Evolutionary conservation across 2,888 invertebrate species (phyloP).

Genomic region (Noctua janthe): DNA sequence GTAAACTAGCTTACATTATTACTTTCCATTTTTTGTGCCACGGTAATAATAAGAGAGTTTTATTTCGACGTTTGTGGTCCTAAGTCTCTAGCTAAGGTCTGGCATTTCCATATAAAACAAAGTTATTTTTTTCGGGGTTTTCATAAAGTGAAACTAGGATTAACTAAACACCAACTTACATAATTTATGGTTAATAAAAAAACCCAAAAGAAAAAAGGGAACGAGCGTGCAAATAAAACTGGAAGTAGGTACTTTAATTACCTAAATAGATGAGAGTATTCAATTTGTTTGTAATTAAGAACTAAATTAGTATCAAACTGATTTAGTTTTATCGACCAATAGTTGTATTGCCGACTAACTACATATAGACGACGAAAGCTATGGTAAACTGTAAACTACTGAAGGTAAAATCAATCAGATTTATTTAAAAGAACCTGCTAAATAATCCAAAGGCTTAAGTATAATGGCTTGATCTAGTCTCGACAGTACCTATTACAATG

Average conservation of each 20-base stretch:
- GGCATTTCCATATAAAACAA: constrained; percentile 46
- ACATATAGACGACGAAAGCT: not conserved
- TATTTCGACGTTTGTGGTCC: constrained; percentile 30
- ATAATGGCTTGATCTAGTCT: not conserved
- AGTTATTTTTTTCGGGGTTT: constrained; percentile 25
- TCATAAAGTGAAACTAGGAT: constrained; percentile 24
- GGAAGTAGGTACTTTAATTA: constrained; percentile 5
- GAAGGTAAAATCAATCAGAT: not conserved
- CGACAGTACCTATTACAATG: not conserved
- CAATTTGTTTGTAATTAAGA: not conserved
- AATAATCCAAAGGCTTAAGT: not conserved
- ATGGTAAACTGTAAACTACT: not conserved
- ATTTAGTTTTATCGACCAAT: not conserved
- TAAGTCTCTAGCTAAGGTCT: constrained; percentile 6
- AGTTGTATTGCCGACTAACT: not conserved
- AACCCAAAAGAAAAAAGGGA: constrained; percentile 4
- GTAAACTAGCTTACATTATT: constrained; percentile 54
- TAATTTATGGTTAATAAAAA: constrained; percentile 11
- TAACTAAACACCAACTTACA: constrained; percentile 8
- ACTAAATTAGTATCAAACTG: not conserved
- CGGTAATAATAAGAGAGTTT: constrained; percentile 40
- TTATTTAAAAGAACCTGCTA: not conserved
- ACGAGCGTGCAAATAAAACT: constrained; percentile 6
- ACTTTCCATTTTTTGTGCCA: constrained; percentile 52
- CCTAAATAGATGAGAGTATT: not conserved